phyloP scores from a whole-genome alignment of 2,113 vertebrate genomes.

The Mirza zaza region DNA sequence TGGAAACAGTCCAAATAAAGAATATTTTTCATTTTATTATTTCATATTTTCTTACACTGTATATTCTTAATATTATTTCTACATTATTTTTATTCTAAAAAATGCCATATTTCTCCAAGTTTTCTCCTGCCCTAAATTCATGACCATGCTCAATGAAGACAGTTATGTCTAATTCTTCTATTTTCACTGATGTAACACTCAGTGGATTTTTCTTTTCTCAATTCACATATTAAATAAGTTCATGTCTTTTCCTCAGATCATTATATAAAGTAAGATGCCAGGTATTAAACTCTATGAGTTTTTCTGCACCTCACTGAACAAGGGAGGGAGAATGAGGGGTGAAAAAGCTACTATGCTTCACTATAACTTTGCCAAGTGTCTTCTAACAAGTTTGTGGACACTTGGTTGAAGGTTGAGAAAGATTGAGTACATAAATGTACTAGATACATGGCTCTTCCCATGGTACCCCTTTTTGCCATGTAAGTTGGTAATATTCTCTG shows the following conservation, averaged over 20 bases:
- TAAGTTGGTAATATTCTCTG: not conserved
- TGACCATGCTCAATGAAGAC: not conserved
- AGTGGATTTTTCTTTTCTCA: not conserved
- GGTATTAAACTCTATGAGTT: not conserved
- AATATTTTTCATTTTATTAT: not conserved
- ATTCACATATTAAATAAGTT: not conserved
- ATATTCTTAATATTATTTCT: not conserved
- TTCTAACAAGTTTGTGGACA: not conserved
- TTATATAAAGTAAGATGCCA: not conserved
- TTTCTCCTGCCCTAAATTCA: not conserved
- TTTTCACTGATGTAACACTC: not conserved
- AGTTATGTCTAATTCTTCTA: not conserved
- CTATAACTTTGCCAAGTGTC: not conserved
- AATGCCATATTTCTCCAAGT: not conserved
- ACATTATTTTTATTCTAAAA: not conserved
- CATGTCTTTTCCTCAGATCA: not conserved
- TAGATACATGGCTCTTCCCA: not conserved
- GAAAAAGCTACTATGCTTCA: not conserved
- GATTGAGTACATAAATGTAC: rapidly evolving
- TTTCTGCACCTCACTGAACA: not conserved
- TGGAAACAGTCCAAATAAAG: not conserved
- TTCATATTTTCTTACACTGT: not conserved
- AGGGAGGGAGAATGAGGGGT: not conserved
- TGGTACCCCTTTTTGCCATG: not conserved
- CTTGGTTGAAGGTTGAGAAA: not conserved